Percentiles rank a stretch among this genome's conserved stretches.
Conservation (phyloP, 2,888 invertebrate species). For the Eupelmus urozonus region DNA sequence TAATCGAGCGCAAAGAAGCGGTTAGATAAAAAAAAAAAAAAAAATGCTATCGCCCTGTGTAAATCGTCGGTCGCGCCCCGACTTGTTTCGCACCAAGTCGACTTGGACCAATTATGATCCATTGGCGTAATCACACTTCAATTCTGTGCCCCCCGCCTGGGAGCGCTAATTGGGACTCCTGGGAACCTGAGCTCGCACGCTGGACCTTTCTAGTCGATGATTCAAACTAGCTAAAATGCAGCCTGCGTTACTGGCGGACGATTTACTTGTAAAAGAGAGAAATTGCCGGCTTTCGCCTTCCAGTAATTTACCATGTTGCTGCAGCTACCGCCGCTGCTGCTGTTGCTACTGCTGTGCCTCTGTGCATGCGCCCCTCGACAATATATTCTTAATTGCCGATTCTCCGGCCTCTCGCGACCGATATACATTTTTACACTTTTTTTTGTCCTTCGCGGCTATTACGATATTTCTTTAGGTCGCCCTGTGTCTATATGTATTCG, state of each 20-base stretch:
- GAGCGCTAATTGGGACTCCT: slow-evolving; percentile 63
- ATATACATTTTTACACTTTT: neutral
- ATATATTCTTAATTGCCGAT: slow-evolving; percentile 49
- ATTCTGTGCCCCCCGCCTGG: slow-evolving; percentile 50
- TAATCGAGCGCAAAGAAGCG: neutral
- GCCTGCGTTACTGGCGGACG: slow-evolving; percentile 25
- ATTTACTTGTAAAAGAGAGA: slow-evolving; percentile 58
- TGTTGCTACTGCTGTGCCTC: neutral
- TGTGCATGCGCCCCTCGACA: neutral
- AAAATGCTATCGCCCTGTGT: neutral
- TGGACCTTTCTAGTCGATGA: slow-evolving; percentile 55
- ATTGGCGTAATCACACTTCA: slow-evolving; percentile 62
- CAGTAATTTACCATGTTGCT: slow-evolving; percentile 32
- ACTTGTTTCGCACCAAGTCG: slow-evolving; percentile 45
- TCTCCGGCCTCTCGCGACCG: slow-evolving; percentile 9
- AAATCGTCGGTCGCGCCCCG: slow-evolving; percentile 6
- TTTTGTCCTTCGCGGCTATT: too few relatives aligned
- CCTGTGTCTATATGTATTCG: neutral
- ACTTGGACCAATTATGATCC: slow-evolving; percentile 63
- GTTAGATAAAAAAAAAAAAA: neutral
- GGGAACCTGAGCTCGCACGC: slow-evolving; percentile 54
- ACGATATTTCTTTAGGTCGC: too few relatives aligned
- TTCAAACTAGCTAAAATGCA: slow-evolving; percentile 34
- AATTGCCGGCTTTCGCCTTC: slow-evolving; percentile 55
- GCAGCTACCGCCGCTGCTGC: neutral